phyloP scores from a whole-genome alignment of 2,113 vertebrate genomes.

The Vimba vimba region DNA sequence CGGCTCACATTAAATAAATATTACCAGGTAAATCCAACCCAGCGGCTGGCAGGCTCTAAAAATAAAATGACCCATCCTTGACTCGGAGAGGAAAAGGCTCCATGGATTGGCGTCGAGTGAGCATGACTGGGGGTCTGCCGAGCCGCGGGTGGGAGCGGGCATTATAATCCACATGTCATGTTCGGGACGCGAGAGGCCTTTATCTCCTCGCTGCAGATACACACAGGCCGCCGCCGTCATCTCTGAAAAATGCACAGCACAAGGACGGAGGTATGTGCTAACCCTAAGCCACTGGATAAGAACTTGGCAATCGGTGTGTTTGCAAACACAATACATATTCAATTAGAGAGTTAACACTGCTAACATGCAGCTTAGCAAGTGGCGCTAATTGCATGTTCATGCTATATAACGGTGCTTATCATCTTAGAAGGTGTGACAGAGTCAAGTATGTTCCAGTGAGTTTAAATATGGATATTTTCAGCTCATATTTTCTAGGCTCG shows the following conservation, averaged over 20 bases:
- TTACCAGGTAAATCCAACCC: constrained; percentile 30
- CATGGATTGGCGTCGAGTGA: background rate
- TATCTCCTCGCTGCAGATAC: constrained; percentile 38
- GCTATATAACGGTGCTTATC: background rate
- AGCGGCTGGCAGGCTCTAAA: constrained; percentile 24
- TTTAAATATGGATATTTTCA: background rate
- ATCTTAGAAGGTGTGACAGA: background rate
- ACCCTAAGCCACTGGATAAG: constrained; percentile 11
- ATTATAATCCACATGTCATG: constrained; percentile 29
- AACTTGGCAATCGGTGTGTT: background rate
- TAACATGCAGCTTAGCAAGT: background rate
- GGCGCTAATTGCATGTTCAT: background rate
- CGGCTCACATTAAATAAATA: constrained; percentile 20
- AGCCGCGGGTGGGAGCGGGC: constrained; percentile 24
- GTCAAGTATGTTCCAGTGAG: background rate
- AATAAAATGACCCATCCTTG: constrained; percentile 42
- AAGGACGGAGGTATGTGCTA: constrained; percentile 4
- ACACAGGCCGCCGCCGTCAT: background rate
- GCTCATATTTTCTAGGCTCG: background rate
- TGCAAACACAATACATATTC: background rate
- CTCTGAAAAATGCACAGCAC: background rate
- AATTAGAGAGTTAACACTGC: constrained; percentile 10
- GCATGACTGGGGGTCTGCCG: constrained; percentile 5
- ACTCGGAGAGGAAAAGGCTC: constrained; percentile 7
- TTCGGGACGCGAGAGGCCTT: constrained; percentile 1